Evolutionary conservation across 2,888 invertebrate species (phyloP), one percentile per base, ranked within the genome.

Genomic region (Linyphia triangularis): DNA sequence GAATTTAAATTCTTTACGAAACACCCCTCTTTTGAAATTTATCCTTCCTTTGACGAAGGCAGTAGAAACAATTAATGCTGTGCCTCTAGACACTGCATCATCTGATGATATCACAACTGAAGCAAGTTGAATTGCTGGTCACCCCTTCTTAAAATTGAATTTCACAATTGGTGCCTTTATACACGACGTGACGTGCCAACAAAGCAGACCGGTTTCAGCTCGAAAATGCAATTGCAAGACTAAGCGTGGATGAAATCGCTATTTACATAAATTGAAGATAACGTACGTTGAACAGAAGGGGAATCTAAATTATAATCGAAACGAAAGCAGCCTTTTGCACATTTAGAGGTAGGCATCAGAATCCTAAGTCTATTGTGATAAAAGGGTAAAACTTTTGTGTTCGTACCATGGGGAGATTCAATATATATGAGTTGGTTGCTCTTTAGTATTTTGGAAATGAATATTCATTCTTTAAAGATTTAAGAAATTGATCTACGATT

Each of bases 251-350:
- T 51, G 51, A 57, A 67, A 59, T 67, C 26, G 40, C 57, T 77
- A 77, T 85, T 85, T 85, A 67, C 84, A 85, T 85, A 77, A 75
- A 85, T 85, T 85, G 67, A n/a, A 85, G 84, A 85, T 77, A 75
- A 77, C 67, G 75, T 28, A 24, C 22, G 33, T 28, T 37, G 16
- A 57, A 73, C 61, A 30, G 65, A 73, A 65, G 83, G 57, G 70
- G 57, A 73, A 65, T 72, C 65, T 43, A 83, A 83, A 83, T 83
- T 75, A 73, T 83, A 83, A 83, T 83, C 57, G 51, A 28, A 6
- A 33, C n/a, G 67, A 69, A 81, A 51, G 69, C 24, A 81, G 69
- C 30, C 30, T 69, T 43, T 63, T 24, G 24, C 61, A n/a, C 37
- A 51, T 51, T 43, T 30, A 67, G 13, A 33, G 5, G 73, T 37